Evolutionary conservation across 2,113 vertebrate genomes (phyloP).

Genomic region (Trichomycterus rosablanca): DNA sequence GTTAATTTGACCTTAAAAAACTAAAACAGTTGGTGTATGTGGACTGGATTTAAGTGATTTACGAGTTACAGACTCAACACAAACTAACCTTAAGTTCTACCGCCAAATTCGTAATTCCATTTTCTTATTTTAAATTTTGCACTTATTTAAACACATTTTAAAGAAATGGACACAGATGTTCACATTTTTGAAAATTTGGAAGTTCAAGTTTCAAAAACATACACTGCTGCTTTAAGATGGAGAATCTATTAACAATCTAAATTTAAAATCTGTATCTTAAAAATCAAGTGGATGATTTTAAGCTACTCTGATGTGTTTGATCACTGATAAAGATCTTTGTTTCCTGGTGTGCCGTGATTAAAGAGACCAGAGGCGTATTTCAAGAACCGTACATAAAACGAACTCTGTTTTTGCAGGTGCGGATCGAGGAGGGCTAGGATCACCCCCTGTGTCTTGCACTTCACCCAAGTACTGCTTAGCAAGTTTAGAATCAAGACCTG

Average conservation of each 20-base stretch:
- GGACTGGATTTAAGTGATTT: too few relatives aligned
- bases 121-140: too few relatives aligned
- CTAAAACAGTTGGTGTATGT: too few relatives aligned
- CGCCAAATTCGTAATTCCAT: too few relatives aligned
- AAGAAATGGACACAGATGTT: too few relatives aligned
- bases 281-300: slow-evolving; percentile 52
- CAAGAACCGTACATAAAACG: slow-evolving; percentile 4
- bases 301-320: slow-evolving; percentile 47
- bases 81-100: too few relatives aligned
- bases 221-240: slow-evolving; percentile 11
- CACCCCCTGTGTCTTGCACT: slow-evolving; percentile 14
- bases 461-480: slow-evolving; percentile 20
- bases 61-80: too few relatives aligned
- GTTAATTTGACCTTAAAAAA: too few relatives aligned
- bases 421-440: slow-evolving; percentile 6
- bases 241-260: slow-evolving; percentile 40
- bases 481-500: slow-evolving; percentile 10
- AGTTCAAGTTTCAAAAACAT: too few relatives aligned
- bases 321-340: slow-evolving; percentile 44
- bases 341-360: slow-evolving; percentile 40
- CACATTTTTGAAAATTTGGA: too few relatives aligned
- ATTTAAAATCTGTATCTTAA: too few relatives aligned
- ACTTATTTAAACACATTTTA: too few relatives aligned
- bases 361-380: slow-evolving; percentile 31
- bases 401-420: slow-evolving; percentile 10